A percentile compares a stretch with the other conserved stretches of the same genome.
These are phyloP conservation scores for Sinohyriopsis cumingii DNA, from an alignment of 2,888 invertebrate species.

Conservation along the genomic window DNA sequence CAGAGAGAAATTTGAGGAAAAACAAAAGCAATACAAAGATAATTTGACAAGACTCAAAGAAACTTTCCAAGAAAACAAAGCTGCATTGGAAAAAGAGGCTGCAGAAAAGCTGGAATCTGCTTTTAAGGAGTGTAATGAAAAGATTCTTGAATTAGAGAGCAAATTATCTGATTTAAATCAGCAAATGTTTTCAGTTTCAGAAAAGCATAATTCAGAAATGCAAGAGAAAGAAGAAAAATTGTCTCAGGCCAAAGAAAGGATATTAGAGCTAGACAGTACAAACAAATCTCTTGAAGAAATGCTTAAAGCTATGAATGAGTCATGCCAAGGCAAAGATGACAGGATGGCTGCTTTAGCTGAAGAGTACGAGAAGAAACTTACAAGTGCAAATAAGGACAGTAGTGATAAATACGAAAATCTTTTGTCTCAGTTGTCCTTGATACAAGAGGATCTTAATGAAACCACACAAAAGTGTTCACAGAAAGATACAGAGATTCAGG, in stretches of 20 bases:
- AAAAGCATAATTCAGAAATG: slow-evolving; percentile 45
- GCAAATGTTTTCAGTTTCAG: slow-evolving; percentile 33
- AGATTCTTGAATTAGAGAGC: slow-evolving; percentile 8
- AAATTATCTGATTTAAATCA: slow-evolving; percentile 23
- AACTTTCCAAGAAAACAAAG: slow-evolving; percentile 48
- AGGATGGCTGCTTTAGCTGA: slow-evolving; percentile 36
- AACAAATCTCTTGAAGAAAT: slow-evolving; percentile 55
- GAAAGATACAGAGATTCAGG: slow-evolving; percentile 20
- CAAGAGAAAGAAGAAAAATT: slow-evolving; percentile 47
- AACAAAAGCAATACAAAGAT: slow-evolving; percentile 59
- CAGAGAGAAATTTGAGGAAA: slow-evolving; percentile 56
- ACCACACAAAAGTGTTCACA: slow-evolving; percentile 26
- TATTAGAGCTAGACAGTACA: slow-evolving; percentile 38
- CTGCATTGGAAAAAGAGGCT: slow-evolving; percentile 6
- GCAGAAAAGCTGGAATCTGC: slow-evolving; percentile 9
- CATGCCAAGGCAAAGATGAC: slow-evolving; percentile 47
- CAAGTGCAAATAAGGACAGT: background rate
- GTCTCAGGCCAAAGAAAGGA: slow-evolving; percentile 22
- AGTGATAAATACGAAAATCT: slow-evolving; percentile 32
- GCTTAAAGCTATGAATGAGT: slow-evolving; percentile 51
- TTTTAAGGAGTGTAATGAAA: slow-evolving; percentile 8
- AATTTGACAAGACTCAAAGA: slow-evolving; percentile 58
- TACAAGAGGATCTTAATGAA: slow-evolving; percentile 31
- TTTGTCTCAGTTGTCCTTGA: slow-evolving; percentile 24
- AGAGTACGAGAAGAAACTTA: slow-evolving; percentile 13